phyloP scores from a whole-genome alignment of 2,113 vertebrate genomes.

The Aleadryas rufinucha region DNA sequence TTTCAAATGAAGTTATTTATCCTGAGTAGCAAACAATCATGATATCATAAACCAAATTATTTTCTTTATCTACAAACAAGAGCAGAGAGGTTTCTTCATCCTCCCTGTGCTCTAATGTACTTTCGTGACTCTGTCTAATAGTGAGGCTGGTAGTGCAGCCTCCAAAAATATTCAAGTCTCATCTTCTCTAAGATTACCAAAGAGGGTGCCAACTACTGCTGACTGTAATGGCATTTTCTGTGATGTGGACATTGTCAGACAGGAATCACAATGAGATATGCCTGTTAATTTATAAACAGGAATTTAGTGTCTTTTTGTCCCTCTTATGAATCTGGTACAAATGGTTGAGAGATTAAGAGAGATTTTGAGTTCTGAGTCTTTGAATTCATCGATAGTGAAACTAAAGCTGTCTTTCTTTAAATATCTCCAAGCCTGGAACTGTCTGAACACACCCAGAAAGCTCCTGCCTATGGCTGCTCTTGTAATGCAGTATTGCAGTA shows the following conservation, averaged over 20 bases:
- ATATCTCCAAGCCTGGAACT: not conserved
- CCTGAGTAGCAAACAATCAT: not conserved
- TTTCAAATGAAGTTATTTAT: not conserved
- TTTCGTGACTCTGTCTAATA: not conserved
- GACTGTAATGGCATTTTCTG: not conserved
- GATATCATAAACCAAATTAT: not conserved
- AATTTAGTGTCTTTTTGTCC: not conserved
- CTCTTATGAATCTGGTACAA: not conserved
- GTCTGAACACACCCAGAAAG: not conserved
- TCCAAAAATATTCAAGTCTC: not conserved
- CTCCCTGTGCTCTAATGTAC: not conserved
- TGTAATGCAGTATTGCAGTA: not conserved
- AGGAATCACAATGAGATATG: not conserved
- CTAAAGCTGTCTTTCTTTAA: rapidly evolving
- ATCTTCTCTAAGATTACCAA: not conserved
- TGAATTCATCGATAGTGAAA: not conserved
- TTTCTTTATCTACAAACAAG: not conserved
- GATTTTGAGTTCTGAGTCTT: not conserved
- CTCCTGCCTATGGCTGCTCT: not conserved
- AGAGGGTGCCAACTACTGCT: not conserved
- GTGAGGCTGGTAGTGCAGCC: not conserved
- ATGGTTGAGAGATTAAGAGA: not conserved
- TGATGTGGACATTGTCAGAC: not conserved
- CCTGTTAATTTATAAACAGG: not conserved
- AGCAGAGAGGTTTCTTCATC: not conserved